Conservation (phyloP, 2,797 vertebrate genomes). For the Fistularia tabacaria region DNA sequence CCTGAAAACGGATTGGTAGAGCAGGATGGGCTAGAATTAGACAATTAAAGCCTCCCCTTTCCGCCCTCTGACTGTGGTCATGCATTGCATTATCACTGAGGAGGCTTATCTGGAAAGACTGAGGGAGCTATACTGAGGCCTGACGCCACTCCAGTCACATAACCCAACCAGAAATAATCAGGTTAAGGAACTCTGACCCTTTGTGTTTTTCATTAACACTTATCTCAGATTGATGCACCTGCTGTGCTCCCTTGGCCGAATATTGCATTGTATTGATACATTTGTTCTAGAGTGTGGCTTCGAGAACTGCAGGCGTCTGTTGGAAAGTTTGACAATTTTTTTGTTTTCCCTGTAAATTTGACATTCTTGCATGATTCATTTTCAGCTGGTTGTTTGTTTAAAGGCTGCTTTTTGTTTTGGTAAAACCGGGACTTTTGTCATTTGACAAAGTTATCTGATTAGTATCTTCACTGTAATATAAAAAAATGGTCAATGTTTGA, state of each 20-base stretch:
- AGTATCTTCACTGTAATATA: not conserved
- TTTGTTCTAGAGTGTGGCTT: not conserved
- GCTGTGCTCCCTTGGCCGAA: not conserved
- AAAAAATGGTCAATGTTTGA: conserved; percentile 19
- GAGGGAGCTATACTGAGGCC: conserved; percentile 35
- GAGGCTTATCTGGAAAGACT: conserved; percentile 48
- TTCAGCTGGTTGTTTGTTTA: too few species aligned
- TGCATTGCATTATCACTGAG: conserved; percentile 22
- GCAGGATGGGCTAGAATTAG: conserved; percentile 23
- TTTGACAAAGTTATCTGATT: conserved; percentile 2
- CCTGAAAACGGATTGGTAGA: conserved; percentile 12
- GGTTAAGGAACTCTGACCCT: conserved; percentile 40
- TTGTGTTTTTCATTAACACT: conserved; percentile 37
- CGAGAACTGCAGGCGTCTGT: too few species aligned
- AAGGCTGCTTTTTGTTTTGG: not conserved
- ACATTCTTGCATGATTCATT: too few species aligned
- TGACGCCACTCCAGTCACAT: conserved; percentile 47
- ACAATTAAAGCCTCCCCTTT: conserved; percentile 32
- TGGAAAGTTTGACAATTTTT: not conserved
- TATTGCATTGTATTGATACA: not conserved
- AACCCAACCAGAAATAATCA: conserved; percentile 52
- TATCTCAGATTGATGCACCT: conserved; percentile 22
- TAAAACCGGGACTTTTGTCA: conserved; percentile 12
- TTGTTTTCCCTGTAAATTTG: too few species aligned
- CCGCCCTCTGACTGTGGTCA: conserved; percentile 13